A percentile compares a stretch with the other conserved stretches of the same genome.
Conservation (phyloP, 92 coral and sea anemone species). For the Parazoanthus atlanticus region DNA sequence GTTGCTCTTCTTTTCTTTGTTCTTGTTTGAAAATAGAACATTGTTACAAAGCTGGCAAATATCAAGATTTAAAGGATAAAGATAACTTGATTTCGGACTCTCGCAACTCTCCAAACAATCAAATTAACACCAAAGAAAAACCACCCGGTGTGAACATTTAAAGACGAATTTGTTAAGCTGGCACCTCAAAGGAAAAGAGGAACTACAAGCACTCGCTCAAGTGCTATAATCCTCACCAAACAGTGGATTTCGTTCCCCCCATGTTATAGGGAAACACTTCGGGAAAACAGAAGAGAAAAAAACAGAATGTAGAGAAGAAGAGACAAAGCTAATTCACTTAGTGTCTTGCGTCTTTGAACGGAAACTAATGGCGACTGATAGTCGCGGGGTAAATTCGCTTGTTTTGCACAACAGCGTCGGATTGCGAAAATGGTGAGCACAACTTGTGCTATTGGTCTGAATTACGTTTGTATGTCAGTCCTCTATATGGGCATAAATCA, state of each 20-base stretch:
- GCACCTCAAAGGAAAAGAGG: background rate
- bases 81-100: background rate
- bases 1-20: background rate
- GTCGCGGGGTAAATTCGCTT: conserved; percentile 56
- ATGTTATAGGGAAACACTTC: background rate
- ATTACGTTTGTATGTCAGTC: background rate
- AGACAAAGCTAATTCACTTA: conserved; percentile 31
- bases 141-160: conserved; percentile 36
- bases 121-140: conserved; percentile 29
- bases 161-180: conserved; percentile 33
- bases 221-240: background rate
- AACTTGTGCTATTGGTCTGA: background rate
- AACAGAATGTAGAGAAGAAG: conserved; percentile 1
- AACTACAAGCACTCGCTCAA: background rate
- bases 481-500: background rate
- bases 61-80: conserved; percentile 16
- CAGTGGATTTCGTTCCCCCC: background rate
- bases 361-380: conserved; percentile 65
- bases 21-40: background rate
- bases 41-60: conserved; percentile 3
- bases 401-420: background rate
- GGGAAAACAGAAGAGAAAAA: background rate
- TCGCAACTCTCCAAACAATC: conserved; percentile 3
- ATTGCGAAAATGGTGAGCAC: background rate
- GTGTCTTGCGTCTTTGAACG: conserved; percentile 43